A percentile compares a stretch with the other conserved stretches of the same genome.
Conservation (phyloP, 2,888 invertebrate species). For the Bhutanitis thaidina region DNA sequence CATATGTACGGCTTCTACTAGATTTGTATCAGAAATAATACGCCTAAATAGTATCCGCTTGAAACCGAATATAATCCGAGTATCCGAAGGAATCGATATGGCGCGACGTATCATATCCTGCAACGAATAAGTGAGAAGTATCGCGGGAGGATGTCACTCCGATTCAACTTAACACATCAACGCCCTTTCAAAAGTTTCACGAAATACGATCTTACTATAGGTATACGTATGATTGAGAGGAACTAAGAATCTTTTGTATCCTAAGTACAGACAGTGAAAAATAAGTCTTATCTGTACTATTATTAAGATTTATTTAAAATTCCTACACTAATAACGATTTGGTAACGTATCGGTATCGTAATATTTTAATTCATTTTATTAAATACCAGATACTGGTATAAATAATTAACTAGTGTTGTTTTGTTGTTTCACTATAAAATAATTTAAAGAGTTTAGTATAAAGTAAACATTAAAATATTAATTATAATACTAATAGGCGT, state of each 20-base stretch:
- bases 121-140: constrained; percentile 18
- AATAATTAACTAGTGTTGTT: too few species aligned
- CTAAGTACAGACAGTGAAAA: neutral
- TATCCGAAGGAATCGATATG: constrained; percentile 12
- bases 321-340: too few species aligned
- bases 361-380: too few species aligned
- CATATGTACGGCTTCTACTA: constrained; percentile 5
- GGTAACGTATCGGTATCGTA: too few species aligned
- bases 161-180: constrained; percentile 31
- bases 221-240: constrained; percentile 23
- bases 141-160: constrained; percentile 21
- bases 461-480: too few species aligned
- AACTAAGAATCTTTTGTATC: neutral
- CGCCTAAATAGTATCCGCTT: neutral
- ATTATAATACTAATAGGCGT: too few species aligned
- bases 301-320: too few species aligned
- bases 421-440: too few species aligned
- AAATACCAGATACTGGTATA: too few species aligned
- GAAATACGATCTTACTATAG: constrained; percentile 30
- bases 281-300: neutral
- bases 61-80: too few species aligned
- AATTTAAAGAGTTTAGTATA: too few species aligned
- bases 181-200: constrained; percentile 28
- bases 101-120: constrained; percentile 24
- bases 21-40: constrained; percentile 1